Percentiles rank a stretch among this genome's conserved stretches.
phyloP scores from a whole-genome alignment of 2,797 vertebrate genomes.

The Cossypha caffra region DNA sequence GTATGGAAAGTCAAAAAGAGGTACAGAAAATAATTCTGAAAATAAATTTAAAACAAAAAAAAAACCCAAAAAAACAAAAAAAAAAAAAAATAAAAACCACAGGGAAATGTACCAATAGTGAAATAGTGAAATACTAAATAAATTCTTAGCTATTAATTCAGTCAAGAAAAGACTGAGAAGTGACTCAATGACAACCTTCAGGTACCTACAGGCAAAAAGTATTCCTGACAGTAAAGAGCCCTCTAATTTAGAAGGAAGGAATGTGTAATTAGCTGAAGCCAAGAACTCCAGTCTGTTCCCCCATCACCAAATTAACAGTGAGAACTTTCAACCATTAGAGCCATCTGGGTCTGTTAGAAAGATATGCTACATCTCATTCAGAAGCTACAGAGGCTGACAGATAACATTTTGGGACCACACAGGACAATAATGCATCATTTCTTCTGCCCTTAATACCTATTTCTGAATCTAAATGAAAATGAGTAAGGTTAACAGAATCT shows the following conservation, averaged over 20 bases:
- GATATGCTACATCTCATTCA: not conserved
- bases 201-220: not conserved
- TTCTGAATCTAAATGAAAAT: not conserved
- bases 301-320: not conserved
- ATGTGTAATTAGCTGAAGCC: not conserved
- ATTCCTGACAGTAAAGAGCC: not conserved
- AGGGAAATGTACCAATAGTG: not conserved
- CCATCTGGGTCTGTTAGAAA: not conserved
- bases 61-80: not conserved
- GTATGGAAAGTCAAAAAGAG: not conserved
- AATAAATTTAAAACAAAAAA: not conserved
- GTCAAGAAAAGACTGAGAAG: not conserved
- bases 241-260: not conserved
- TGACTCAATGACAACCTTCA: not conserved
- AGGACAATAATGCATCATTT: not conserved
- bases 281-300: not conserved
- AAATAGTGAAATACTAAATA: not conserved
- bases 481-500: not conserved
- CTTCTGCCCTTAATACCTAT: not conserved
- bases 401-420: not conserved
- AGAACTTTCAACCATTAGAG: not conserved
- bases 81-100: not conserved
- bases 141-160: not conserved
- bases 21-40: not conserved
- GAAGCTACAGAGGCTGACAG: not conserved